Conservation (phyloP, 2,113 vertebrate genomes). For the Bolborhynchus lineola region DNA sequence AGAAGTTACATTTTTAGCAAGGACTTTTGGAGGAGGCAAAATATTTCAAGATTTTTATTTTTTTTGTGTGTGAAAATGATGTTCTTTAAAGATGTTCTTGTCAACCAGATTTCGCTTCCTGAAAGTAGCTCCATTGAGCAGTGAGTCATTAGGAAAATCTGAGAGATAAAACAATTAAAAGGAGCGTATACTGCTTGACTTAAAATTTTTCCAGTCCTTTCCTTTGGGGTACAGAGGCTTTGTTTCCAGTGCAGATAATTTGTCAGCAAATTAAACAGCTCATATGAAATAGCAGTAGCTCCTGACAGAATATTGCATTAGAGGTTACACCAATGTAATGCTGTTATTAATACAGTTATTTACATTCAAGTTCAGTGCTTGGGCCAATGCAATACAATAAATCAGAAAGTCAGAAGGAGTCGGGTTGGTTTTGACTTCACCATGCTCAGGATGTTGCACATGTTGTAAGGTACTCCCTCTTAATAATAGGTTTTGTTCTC, state of each 20-base stretch:
- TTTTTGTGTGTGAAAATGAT: not conserved
- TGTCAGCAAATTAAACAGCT: not conserved
- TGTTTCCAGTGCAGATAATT: not conserved
- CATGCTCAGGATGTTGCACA: not conserved
- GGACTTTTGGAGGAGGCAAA: not conserved
- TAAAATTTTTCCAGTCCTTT: not conserved
- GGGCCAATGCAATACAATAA: not conserved
- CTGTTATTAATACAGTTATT: not conserved
- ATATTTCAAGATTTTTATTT: not conserved
- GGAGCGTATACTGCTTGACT: not conserved
- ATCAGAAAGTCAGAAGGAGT: not conserved
- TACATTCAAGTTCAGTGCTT: not conserved
- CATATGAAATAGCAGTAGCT: not conserved
- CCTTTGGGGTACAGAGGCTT: accelerated
- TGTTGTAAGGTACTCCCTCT: not conserved
- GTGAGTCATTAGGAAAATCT: not conserved
- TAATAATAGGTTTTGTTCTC: not conserved
- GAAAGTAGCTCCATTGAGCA: not conserved
- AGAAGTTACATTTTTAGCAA: not conserved
- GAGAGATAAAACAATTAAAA: not conserved
- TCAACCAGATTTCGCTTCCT: not conserved
- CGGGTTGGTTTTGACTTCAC: not conserved
- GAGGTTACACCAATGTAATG: not conserved
- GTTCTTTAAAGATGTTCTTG: not conserved
- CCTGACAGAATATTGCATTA: not conserved